phyloP scores from a whole-genome alignment of 2,797 vertebrate species.

The Buphagus erythrorhynchus region DNA sequence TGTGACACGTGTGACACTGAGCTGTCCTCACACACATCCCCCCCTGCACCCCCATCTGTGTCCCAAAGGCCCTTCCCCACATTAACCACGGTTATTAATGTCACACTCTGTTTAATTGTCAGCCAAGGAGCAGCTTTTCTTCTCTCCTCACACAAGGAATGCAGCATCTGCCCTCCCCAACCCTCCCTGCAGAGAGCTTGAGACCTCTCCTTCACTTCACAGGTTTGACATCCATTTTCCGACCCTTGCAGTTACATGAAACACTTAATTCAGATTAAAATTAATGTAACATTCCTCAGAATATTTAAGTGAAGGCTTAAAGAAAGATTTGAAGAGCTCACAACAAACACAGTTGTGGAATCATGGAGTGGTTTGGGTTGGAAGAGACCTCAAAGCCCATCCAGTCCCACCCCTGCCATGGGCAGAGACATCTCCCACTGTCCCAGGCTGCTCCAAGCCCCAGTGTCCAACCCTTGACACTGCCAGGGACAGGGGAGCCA shows the following conservation, averaged over 20 bases:
- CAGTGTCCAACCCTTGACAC: not conserved
- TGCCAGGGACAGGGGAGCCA: not conserved
- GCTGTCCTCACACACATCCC: not conserved
- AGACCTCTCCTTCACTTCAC: not conserved
- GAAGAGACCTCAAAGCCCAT: not conserved
- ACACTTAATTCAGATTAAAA: not conserved
- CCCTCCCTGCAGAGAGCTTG: not conserved
- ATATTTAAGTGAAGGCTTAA: not conserved
- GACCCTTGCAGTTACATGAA: not conserved
- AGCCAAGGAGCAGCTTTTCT: not conserved
- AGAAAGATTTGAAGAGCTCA: not conserved
- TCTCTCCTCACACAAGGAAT: not conserved
- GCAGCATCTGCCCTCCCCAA: too few relatives aligned
- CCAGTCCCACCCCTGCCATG: not conserved
- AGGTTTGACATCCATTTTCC: not conserved
- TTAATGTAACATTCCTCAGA: not conserved
- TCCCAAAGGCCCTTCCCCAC: not conserved
- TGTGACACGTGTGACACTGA: not conserved
- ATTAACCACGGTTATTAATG: too few relatives aligned
- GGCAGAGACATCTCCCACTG: not conserved
- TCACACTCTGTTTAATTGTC: not conserved
- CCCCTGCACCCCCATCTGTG: not conserved
- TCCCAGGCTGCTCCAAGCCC: not conserved
- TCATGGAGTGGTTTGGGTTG: not conserved
- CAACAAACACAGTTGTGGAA: not conserved